Evolutionary conservation across 2,797 vertebrate genomes (phyloP).

Genomic region (Huso huso): DNA sequence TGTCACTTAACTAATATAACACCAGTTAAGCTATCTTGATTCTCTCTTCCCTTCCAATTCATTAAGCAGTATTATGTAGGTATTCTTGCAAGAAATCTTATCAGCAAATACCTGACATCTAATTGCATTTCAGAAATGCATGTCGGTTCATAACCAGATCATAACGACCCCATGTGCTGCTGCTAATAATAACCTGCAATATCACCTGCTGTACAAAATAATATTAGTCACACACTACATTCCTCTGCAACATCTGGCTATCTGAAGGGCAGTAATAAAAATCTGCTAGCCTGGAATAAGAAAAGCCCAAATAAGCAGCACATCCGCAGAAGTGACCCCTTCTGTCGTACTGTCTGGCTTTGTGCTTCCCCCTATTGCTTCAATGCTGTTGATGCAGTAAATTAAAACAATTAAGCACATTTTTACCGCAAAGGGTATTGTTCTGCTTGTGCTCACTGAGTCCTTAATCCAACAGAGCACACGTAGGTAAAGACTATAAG

Average conservation of each 20-base stretch:
- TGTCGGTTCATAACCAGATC: conserved; percentile 32
- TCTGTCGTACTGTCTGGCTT: neutral
- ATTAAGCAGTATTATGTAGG: neutral
- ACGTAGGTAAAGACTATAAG: neutral
- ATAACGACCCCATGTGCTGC: conserved; percentile 62
- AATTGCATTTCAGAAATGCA: conserved; percentile 12
- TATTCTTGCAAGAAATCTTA: conserved; percentile 10
- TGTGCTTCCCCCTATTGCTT: conserved; percentile 4
- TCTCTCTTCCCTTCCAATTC: conserved; percentile 1
- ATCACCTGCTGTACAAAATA: conserved; percentile 65
- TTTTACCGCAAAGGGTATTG: conserved; percentile 8
- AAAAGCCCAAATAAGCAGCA: conserved; percentile 18
- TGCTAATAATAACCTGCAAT: conserved; percentile 60
- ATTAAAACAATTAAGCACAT: conserved; percentile 13
- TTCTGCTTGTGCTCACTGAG: neutral
- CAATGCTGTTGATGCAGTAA: conserved; percentile 8
- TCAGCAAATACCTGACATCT: conserved; percentile 1
- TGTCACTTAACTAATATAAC: neutral
- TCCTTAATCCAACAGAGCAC: neutral
- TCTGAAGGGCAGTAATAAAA: neutral
- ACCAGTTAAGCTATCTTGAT: neutral
- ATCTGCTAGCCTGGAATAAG: conserved; percentile 39
- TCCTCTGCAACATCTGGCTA: conserved; percentile 58
- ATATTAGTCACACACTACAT: conserved; percentile 63
- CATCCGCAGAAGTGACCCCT: conserved; percentile 32